These are phyloP conservation scores for Drosophila mayri DNA, from an alignment of 1,140 invertebrate genomes.

Conservation along the genomic window DNA sequence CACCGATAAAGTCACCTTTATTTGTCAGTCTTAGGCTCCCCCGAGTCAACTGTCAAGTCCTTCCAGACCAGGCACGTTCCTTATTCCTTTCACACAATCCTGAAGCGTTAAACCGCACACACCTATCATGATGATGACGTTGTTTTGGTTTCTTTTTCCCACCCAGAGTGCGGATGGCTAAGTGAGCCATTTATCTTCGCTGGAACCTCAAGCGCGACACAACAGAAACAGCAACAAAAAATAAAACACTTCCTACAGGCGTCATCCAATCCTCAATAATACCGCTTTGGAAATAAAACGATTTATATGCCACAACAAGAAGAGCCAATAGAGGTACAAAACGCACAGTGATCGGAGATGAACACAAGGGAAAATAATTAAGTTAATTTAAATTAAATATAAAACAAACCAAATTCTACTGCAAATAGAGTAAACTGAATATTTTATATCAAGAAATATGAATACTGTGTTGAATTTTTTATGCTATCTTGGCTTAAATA, in stretches of 20 bases:
- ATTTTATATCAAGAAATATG: not conserved
- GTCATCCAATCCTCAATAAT: slow-evolving; percentile 82
- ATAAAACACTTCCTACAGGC: slow-evolving; percentile 71
- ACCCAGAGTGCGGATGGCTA: slow-evolving; percentile 55
- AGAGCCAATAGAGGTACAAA: slow-evolving; percentile 20
- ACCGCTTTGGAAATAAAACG: slow-evolving; percentile 76
- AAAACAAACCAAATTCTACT: not conserved
- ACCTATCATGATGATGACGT: slow-evolving; percentile 63
- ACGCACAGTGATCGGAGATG: not conserved
- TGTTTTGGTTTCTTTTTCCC: slow-evolving; percentile 36
- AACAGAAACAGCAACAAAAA: slow-evolving; percentile 52
- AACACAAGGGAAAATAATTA: slow-evolving; percentile 5
- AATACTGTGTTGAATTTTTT: not conserved
- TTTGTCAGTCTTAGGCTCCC: slow-evolving; percentile 76
- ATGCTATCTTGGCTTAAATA: too few relatives aligned
- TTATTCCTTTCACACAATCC: slow-evolving; percentile 41
- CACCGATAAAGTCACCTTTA: slow-evolving; percentile 78
- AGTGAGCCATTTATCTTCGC: slow-evolving; percentile 84
- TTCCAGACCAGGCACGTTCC: slow-evolving; percentile 56
- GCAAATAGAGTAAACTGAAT: not conserved
- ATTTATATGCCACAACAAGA: slow-evolving; percentile 76
- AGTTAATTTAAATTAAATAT: not conserved
- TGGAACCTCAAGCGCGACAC: slow-evolving; percentile 82
- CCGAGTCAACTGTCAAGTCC: slow-evolving; percentile 50
- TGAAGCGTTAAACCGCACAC: slow-evolving; percentile 80